Evolutionary conservation across 2,888 invertebrate genomes (phyloP).

Genomic region (Amblyjoppa fuscipennis): DNA sequence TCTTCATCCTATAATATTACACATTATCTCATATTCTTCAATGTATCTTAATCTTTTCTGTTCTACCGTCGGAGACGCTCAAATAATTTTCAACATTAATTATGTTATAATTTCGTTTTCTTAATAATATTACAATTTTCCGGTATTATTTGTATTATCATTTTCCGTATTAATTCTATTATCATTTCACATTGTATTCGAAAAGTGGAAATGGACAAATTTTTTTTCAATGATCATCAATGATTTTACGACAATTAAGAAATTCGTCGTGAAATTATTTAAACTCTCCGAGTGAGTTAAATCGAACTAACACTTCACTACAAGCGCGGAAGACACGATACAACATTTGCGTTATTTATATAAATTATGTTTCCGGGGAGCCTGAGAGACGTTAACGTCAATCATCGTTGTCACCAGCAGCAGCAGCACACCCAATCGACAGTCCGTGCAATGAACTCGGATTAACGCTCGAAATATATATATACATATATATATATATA

Average conservation of each 20-base stretch:
- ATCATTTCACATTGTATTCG: background rate
- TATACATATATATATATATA: background rate
- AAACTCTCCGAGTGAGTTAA: constrained; percentile 59
- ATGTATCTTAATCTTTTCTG: constrained; percentile 49
- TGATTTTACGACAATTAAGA: background rate
- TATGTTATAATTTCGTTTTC: no score
- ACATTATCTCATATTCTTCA: constrained; percentile 75
- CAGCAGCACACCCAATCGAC: constrained; percentile 47
- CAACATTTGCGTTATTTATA: constrained; percentile 37
- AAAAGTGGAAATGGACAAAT: background rate
- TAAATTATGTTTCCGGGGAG: constrained; percentile 53
- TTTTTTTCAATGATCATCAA: background rate
- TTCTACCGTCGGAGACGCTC: constrained; percentile 51
- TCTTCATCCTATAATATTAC: constrained; percentile 86
- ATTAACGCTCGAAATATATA: background rate
- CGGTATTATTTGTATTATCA: no score
- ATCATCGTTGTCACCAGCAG: constrained; percentile 43
- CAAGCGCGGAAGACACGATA: constrained; percentile 57
- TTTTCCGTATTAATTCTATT: no score
- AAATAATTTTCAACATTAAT: constrained; percentile 27
- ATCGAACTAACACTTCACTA: constrained; percentile 45
- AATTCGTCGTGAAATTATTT: constrained; percentile 49
- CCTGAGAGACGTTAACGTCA: constrained; percentile 64
- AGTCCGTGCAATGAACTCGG: constrained; percentile 6
- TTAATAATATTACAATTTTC: no score